Base-by-base conservation (phyloP, 2,888 invertebrate species). In the Epinotia ramella region DNA sequence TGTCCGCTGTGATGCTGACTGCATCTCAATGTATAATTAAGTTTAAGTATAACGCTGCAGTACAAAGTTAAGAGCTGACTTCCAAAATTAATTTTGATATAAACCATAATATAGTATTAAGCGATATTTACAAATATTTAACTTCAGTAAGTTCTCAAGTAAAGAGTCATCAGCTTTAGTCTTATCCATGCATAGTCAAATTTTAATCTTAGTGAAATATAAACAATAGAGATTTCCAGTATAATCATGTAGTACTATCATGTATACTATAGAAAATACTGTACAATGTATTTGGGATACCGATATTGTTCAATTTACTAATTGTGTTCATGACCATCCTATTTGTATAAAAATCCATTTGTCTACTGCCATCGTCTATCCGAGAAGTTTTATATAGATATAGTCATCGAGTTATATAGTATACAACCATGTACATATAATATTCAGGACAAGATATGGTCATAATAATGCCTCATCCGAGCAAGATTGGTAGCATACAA, bases 261-360 rank as follows among this genome's bases (percentile, higher is more conserved):
- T n/a, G 7, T 53, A n/a, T 16, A 7, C 16, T 53, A n/a, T n/a
- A n/a, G 53, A 16, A 13, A 53, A 53, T 13, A n/a, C 4, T 53
- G 53, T 53, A 7, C n/a, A n/a, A 2, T 53, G 53, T 53, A 7
- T 53, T 53, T 53, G 16, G 16, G 13, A 53, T 53, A n/a, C 53
- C 1, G n/a, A n/a, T n/a, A 53, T 5, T 2, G 53, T 53, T 7
- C 9, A 40, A 40, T 40, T 44, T 64, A 44, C 18, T 13, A 20
- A 18, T 16, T 63, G 63, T 65, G 65, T 65, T 65, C 16, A 49
- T 65, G n/a, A n/a, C 49, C 28, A 65, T 65, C 16, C 33, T 65
- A 11, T 9, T 18, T 11, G 20, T 57, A 46, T 20, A 28, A 24
- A 65, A 49, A 49, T 16, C 49, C 18, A 40, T 33, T n/a, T 3